Conservation (phyloP, 2,888 invertebrate genomes). For the Julus scandinavius region DNA sequence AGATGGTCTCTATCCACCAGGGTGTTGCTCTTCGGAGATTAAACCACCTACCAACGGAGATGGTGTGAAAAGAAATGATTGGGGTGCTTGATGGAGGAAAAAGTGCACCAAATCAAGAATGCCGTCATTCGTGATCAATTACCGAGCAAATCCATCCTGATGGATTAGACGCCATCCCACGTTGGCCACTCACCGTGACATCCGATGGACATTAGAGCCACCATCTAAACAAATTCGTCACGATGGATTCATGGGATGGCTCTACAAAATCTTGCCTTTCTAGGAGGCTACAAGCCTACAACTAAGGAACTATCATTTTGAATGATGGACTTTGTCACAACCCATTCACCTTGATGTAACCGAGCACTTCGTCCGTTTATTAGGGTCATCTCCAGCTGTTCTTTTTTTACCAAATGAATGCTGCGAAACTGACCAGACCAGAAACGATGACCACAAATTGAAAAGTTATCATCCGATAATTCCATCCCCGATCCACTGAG, state of each 20-base stretch:
- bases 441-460: constrained; percentile 11
- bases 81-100: constrained; percentile 38
- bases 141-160: constrained; percentile 12
- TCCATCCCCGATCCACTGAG: background rate
- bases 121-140: constrained; percentile 42
- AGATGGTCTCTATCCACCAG: constrained; percentile 39
- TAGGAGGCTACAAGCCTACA: background rate
- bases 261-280: background rate
- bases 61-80: constrained; percentile 42
- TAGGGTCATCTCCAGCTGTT: background rate
- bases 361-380: background rate
- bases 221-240: constrained; percentile 36
- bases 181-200: constrained; percentile 30
- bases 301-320: background rate
- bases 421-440: background rate
- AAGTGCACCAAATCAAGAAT: constrained; percentile 36
- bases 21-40: constrained; percentile 37
- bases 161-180: constrained; percentile 34
- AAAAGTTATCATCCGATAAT: constrained; percentile 35
- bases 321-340: constrained; percentile 26
- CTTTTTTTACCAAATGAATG: background rate
- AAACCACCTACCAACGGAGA: background rate
- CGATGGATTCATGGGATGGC: background rate
- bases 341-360: constrained; percentile 12
- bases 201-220: constrained; percentile 10